Evolutionary conservation across 2,888 invertebrate genomes (phyloP), one percentile per base, ranked within the genome.

Genomic region (Hermaeophaga mercurialis): DNA sequence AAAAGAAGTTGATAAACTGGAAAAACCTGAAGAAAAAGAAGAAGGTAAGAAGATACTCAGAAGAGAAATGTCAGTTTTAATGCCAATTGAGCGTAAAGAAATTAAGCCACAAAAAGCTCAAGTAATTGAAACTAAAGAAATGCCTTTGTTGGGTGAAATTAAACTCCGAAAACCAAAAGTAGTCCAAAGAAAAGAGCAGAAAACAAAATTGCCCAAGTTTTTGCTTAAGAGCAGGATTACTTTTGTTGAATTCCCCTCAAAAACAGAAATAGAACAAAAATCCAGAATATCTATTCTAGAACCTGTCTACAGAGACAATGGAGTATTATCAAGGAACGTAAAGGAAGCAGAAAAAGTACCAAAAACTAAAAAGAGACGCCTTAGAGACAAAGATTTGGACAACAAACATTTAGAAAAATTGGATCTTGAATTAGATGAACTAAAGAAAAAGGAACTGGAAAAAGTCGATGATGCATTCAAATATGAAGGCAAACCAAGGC

Each of bases 191-290:
- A 74, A 73, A 63, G 73, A 73, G 62, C 59, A 68, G 49, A 56
- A 56, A 82, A 69, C 61, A 0, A 70, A 68, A 62, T 75, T 89
- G 52, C 89, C 87, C 0, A 88, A 86, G 73, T 80, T 88, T 47
- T 81, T 86, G 69, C 76, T 91, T 0, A 88, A 87, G 69, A 90
- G 90, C 72, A 81, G 87, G 63, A 87, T 90, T n/a, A 81, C 78
- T 34, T 81, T 81, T 65, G 74, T 80, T 1, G 78, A 79, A 46
- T 80, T 80, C 61, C 78, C 79, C 28, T 75, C 78, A 14, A 15
- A 59, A 41, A 62, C 59, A 17, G 75, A 77, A 69, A 33, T 65
- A 34, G 74, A 77, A 63, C 67, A 73, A 46, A 61, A 68, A 45
- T 73, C 78, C 3, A 59, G 69, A 18, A 72, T 78, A 28, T 74